Evolutionary conservation across 2,797 vertebrate genomes (phyloP), one percentile per base, ranked within the genome.

Genomic region (Caiman crocodilus): DNA sequence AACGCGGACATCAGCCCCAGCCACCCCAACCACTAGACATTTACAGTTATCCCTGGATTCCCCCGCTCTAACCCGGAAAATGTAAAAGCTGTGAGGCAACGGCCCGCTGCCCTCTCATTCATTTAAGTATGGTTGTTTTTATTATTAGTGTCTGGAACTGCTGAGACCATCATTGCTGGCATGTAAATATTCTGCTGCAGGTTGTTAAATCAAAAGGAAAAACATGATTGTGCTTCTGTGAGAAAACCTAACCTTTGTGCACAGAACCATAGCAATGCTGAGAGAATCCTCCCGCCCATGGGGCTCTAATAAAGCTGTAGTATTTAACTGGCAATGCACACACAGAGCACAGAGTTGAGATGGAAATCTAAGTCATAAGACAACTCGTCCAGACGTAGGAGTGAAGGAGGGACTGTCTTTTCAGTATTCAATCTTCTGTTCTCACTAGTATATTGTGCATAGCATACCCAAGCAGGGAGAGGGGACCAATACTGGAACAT

Each of bases 401-500:
- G 78, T 26, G 57, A 71, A 83, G 87, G 94, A 85, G 81, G 26
- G 65, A 79, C 69, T 80, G 67, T 0, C 4, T 30, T 85, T 94
- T 86, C 94, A 95, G 93, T 94, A 92, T 92, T 89, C 90, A 89
- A 91, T 89, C 69, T 73, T 73, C 69, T 50, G 35, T 50, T 73
- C 35, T 7, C 84, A 4, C 86, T 80, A 94, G 69, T 90, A 92
- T 90, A 96, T 93, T 95, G 94, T 85, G 95, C 94, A 90, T 93
- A 95, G 93, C 94, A 95, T 95, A 92, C 78, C 86, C 61, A 7
- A 95, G 61, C 92, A 50, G 90, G 88, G 90, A 76, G 82, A 90
- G 85, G 90, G 86, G 94, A 93, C 92, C 94, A 96, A 59, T 79
- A 96, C 88, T 91, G 94, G 96, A 93, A 96, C 94, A 96, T 93